Conservation (phyloP, 2,113 vertebrate species). For the Tachysurus fulvidraco region DNA sequence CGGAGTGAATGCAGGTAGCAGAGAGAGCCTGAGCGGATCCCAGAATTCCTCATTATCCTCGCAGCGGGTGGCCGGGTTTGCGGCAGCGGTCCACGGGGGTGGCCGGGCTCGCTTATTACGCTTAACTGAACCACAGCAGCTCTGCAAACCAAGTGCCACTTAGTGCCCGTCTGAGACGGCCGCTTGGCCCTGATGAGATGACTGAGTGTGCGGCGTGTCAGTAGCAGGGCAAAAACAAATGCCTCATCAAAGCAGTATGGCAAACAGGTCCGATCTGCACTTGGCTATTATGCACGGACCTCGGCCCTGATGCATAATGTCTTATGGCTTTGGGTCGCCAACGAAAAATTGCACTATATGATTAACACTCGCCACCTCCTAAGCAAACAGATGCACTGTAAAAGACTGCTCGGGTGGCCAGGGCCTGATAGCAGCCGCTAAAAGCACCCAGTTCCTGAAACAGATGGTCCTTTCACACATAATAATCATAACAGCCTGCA, state of each 20-base stretch:
- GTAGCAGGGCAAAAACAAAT: constrained; percentile 65
- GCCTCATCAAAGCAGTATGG: constrained; percentile 64
- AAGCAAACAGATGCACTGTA: constrained; percentile 47
- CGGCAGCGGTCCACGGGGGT: constrained; percentile 68
- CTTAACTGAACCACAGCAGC: constrained; percentile 77
- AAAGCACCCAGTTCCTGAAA: constrained; percentile 44
- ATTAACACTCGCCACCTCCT: constrained; percentile 50
- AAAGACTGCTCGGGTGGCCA: constrained; percentile 36
- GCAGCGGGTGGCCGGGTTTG: constrained; percentile 72
- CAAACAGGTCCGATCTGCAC: constrained; percentile 9
- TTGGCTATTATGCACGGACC: constrained; percentile 15
- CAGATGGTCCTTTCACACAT: constrained; percentile 56
- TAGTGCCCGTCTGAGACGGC: constrained; percentile 71
- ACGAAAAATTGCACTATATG: constrained; percentile 35
- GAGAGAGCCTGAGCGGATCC: constrained; percentile 78
- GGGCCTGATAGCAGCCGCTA: constrained; percentile 32
- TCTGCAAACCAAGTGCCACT: constrained; percentile 79
- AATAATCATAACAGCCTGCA: constrained; percentile 53
- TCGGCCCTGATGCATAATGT: constrained; percentile 21
- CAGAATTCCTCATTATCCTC: constrained; percentile 80
- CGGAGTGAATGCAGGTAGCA: constrained; percentile 77
- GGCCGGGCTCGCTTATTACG: constrained; percentile 78
- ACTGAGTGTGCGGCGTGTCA: constrained; percentile 68
- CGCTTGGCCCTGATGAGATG: constrained; percentile 70
- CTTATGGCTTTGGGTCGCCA: constrained; percentile 30